phyloP scores from a whole-genome alignment of 2,888 invertebrate species.

The Caenorhabditis angaria region DNA sequence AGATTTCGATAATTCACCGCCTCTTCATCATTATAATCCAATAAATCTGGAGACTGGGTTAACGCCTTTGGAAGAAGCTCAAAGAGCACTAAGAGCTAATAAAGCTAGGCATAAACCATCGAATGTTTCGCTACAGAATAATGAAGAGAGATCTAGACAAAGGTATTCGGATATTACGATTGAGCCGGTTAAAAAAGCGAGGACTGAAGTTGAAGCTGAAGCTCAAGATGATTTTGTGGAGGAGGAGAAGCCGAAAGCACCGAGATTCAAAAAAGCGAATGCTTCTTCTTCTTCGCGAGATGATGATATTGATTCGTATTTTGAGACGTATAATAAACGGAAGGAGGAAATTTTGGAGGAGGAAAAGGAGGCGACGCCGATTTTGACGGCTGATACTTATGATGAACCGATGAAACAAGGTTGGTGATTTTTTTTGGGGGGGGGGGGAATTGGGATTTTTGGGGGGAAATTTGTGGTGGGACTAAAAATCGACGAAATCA shows the following conservation, averaged over 20 bases:
- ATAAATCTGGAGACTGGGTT: constrained; percentile 13
- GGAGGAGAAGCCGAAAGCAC: constrained; percentile 31
- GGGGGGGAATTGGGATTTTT: no score
- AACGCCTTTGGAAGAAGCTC: constrained; percentile 43
- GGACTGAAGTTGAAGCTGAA: constrained; percentile 6
- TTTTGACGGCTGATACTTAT: constrained; percentile 36
- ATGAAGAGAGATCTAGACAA: constrained; percentile 17
- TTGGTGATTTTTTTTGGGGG: no score
- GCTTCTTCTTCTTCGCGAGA: background rate
- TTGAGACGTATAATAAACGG: constrained; percentile 35
- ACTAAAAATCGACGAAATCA: no score
- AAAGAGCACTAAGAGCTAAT: constrained; percentile 41
- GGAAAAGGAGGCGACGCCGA: constrained; percentile 22
- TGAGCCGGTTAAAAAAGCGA: background rate
- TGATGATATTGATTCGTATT: constrained; percentile 36
- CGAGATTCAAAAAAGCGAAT: constrained; percentile 3
- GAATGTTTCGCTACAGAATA: constrained; percentile 17
- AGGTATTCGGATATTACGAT: constrained; percentile 17
- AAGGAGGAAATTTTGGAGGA: constrained; percentile 16
- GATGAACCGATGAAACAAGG: constrained; percentile 36
- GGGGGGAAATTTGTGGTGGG: no score
- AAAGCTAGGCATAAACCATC: constrained; percentile 38
- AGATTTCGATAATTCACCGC: constrained; percentile 30
- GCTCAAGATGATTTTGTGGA: constrained; percentile 8
- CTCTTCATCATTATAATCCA: constrained; percentile 36